A percentile compares a stretch with the other conserved stretches of the same genome.
Evolutionary conservation across 2,113 vertebrate genomes (phyloP).

Genomic region (Crotalus tigris): DNA sequence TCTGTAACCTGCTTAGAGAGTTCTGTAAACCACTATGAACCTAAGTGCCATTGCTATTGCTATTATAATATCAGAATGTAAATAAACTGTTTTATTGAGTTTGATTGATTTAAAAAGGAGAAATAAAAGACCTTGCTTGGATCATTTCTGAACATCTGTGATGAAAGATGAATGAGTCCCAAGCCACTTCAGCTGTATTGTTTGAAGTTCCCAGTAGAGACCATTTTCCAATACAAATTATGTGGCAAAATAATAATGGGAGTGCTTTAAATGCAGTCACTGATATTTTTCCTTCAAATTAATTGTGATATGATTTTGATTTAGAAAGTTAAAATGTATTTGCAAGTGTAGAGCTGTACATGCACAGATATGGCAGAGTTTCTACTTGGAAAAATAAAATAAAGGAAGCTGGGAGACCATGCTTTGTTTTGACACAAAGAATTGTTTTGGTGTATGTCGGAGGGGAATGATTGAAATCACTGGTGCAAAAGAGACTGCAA

Average conservation of each 20-base stretch:
- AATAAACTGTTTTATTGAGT: background rate
- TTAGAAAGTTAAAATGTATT: slow-evolving; percentile 15
- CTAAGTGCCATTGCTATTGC: background rate
- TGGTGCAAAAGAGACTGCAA: background rate
- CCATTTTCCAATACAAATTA: slow-evolving; percentile 32
- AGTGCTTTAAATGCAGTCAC: background rate
- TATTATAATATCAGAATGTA: background rate
- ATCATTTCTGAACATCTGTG: background rate
- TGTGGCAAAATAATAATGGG: slow-evolving; percentile 28
- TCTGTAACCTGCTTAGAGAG: background rate
- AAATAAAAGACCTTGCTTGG: background rate
- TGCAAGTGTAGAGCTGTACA: slow-evolving; percentile 22
- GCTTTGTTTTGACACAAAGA: slow-evolving; percentile 21
- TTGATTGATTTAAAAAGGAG: background rate
- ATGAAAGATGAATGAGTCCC: slow-evolving; percentile 5
- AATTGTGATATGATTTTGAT: slow-evolving; percentile 26
- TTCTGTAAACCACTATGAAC: background rate
- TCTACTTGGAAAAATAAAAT: background rate
- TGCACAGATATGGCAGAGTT: background rate
- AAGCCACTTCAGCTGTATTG: slow-evolving; percentile 3
- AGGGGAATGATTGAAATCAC: background rate
- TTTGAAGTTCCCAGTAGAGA: slow-evolving; percentile 18
- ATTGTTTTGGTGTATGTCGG: background rate
- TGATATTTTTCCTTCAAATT: slow-evolving; percentile 11
- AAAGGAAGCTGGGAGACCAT: background rate